Base-by-base conservation (phyloP, 2,888 invertebrate genomes). In the Phragmatobia fuliginosa region DNA sequence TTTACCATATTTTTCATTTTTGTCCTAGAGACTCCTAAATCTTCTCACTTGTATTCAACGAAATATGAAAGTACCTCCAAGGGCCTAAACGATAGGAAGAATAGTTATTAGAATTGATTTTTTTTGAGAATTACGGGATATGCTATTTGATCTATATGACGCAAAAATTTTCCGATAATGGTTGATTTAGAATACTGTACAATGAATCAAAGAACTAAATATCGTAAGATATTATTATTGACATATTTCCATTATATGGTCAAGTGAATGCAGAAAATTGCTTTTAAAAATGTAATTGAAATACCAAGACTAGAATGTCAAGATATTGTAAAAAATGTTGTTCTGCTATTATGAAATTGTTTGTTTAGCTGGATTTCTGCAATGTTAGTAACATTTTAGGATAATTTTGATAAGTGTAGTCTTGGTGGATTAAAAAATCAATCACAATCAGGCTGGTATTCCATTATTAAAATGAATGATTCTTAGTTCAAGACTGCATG, bases 301-400 rank as follows among this genome's bases (percentile, higher is more conserved):
- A 66, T 38, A 64, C 73, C 72, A 70, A 70, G 62, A 68, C 66
- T 62, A 66, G 67, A 73, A 75, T 70, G 62, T 75, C 45, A 68
- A 64, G n/a, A 52, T 18, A 36, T 36, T 56, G 18, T 68, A 33
- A 79, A 62, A 79, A 77, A 65, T 62, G 36, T 62, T 77, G 71
- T 71, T 73, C 68, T 62, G 65, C 60, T 76, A 73, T 78, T 71
- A 73, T 73, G 67, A 75, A 73, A 73, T 77, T 49, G 68, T 77
- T 71, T 77, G 64, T 68, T 68, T 75, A 68, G 25, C 66, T 66
- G 58, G 60, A 56, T 31, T 67, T 61, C 64, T 70, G 58, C 73
- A 68, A 62, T 69, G 79, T 79, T 66, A 75, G 78, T 79, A 74
- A 8, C 28, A 31, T 36, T 25, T 58, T 25, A 28, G 16, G 31